These are phyloP conservation scores for Spialia ferax DNA, from an alignment of 2,888 invertebrate species.

Conservation along the genomic window DNA sequence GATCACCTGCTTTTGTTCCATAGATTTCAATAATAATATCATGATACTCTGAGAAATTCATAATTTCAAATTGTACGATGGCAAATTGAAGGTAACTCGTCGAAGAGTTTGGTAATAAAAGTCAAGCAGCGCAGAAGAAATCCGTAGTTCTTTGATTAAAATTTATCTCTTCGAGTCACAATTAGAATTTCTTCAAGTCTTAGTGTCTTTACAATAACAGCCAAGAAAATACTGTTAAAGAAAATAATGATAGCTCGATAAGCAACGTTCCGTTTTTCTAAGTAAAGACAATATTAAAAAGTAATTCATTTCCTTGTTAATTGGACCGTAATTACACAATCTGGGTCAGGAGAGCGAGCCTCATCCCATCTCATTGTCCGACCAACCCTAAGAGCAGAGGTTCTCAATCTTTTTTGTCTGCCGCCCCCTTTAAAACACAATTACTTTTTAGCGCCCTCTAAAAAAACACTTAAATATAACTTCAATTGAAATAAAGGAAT, in stretches of 20 bases:
- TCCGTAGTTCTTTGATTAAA: too few species aligned
- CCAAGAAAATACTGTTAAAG: background rate
- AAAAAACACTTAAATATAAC: too few species aligned
- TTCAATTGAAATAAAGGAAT: too few species aligned
- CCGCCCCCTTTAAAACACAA: too few species aligned
- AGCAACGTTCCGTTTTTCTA: background rate
- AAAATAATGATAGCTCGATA: background rate
- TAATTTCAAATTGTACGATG: background rate
- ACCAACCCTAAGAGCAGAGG: background rate
- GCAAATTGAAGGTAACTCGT: background rate
- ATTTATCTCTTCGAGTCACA: too few species aligned
- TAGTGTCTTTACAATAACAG: background rate
- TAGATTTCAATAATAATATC: conserved; percentile 1
- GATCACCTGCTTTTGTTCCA: conserved; percentile 15
- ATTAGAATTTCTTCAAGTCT: too few species aligned
- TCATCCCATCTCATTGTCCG: background rate
- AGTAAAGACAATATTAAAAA: background rate
- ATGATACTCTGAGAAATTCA: background rate
- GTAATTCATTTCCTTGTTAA: conserved; percentile 3
- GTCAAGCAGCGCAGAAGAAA: too few species aligned
- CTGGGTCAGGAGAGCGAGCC: conserved; percentile 1
- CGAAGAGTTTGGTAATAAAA: too few species aligned
- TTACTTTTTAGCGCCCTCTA: too few species aligned
- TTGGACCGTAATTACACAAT: background rate
- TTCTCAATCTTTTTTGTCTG: too few species aligned